Base-by-base conservation (phyloP, 2,888 invertebrate species). In the Tipula vernalis region DNA sequence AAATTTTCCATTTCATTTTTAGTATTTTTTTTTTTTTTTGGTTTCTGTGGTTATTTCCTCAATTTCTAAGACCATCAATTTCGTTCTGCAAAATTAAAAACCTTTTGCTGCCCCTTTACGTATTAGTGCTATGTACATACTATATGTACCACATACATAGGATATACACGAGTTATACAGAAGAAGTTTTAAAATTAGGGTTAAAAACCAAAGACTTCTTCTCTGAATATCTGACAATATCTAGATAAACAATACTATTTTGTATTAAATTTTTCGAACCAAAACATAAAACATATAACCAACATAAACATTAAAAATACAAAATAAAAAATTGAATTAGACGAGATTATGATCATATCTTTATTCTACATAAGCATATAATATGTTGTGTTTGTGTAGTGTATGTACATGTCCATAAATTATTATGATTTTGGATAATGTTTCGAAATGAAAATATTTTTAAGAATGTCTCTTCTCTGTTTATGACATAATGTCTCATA, bases 371-470 rank as follows among this genome's bases (percentile, higher is more conserved):
- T 28, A 71, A 71, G 71, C 71, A 71, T 71, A 71, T 71, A 71
- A 5, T 71, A 71, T 51, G 51, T 51, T 51, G 51, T 39, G 6
- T 28, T 28, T 39, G 39, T 6, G 3, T 13, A 47, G 13, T 47
- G 47, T 71, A 71, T 28, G 71, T 71, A 28, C 71, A 71, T 71
- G 71, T 71, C 28, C 71, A 71, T 71, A 71, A 71, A 71, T 71
- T 71, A 71, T 71, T 71, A 71, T 71, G 71, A 71, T 71, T 71
- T 71, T 71, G 71, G 71, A 71, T 71, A 71, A 71, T 71, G 71
- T 71, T 71, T 10, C 10, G 71, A 71, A 71, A 71, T 28, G 71
- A 71, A 71, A 71, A 18, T 10, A 71, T 18, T 18, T 6, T 28
- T 71, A 71, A 71, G 57, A 71, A 71, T 71, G 71, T 71, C 71